phyloP scores from a whole-genome alignment of 2,888 invertebrate species.

The Augiades crinisus region DNA sequence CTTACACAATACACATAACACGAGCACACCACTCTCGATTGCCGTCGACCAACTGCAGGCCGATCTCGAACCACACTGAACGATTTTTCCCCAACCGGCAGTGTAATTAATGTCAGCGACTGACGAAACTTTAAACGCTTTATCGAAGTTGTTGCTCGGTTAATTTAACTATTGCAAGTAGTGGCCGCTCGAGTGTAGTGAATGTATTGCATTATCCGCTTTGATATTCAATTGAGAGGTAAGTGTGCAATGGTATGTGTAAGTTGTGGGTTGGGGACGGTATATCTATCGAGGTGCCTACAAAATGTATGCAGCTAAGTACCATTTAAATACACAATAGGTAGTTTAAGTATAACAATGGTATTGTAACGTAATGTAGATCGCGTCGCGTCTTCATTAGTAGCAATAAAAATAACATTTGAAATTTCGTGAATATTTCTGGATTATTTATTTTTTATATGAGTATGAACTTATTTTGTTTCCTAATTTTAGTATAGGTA shows the following conservation, averaged over 20 bases:
- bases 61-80: conserved; percentile 54
- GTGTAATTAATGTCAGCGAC: conserved; percentile 69
- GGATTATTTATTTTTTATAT: too few relatives aligned
- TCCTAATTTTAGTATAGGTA: too few relatives aligned
- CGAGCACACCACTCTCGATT: conserved; percentile 23
- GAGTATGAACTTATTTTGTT: too few relatives aligned
- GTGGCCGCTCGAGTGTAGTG: neutral
- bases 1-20: conserved; percentile 35
- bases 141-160: conserved; percentile 21
- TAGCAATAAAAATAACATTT: too few relatives aligned
- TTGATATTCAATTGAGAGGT: conserved; percentile 9
- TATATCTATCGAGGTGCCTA: too few relatives aligned
- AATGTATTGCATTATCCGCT: conserved; percentile 8
- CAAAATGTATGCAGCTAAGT: too few relatives aligned
- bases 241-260: neutral
- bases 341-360: too few relatives aligned
- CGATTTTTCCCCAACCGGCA: conserved; percentile 59
- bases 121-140: conserved; percentile 57
- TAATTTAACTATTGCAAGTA: conserved; percentile 12
- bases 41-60: conserved; percentile 40
- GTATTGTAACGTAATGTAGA: too few relatives aligned
- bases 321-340: too few relatives aligned
- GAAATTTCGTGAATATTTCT: too few relatives aligned
- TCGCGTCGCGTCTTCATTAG: too few relatives aligned
- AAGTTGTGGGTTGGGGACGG: too few relatives aligned